A percentile compares a stretch with the other conserved stretches of the same genome.
phyloP scores from a whole-genome alignment of 2,113 vertebrate species.

The Hemibagrus wyckioides region DNA sequence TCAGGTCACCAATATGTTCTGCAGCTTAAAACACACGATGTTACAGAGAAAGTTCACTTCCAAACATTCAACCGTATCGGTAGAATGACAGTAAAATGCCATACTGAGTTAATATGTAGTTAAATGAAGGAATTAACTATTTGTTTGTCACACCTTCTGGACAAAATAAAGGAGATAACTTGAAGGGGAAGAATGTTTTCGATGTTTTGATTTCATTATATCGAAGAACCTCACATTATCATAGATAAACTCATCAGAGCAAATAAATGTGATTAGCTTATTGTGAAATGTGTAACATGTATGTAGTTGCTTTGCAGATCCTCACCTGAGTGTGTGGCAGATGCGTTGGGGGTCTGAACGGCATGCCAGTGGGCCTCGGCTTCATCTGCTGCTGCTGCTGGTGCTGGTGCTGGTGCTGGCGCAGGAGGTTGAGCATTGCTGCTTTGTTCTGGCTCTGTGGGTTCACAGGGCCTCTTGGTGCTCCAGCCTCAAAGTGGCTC shows the following conservation, averaged over 20 bases:
- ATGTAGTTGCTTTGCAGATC: neutral
- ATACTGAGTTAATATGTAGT: too few relatives aligned
- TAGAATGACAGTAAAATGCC: neutral
- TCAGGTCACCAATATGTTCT: neutral
- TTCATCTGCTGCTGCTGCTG: conserved; percentile 78
- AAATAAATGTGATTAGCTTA: neutral
- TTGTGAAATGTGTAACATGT: neutral
- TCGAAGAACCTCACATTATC: neutral
- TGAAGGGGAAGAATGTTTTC: too few relatives aligned
- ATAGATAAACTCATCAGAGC: neutral
- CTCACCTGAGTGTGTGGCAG: conserved; percentile 84
- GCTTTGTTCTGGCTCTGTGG: conserved; percentile 77
- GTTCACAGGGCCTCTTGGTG: conserved; percentile 65
- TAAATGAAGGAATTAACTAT: neutral
- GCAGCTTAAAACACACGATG: neutral
- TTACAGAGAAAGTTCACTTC: neutral
- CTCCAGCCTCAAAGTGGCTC: conserved; percentile 88
- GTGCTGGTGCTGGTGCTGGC: conserved; percentile 79
- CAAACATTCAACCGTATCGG: neutral
- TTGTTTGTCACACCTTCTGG: neutral
- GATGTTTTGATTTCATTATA: neutral
- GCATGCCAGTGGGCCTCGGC: conserved; percentile 76
- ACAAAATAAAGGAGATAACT: too few relatives aligned
- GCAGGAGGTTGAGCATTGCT: conserved; percentile 77
- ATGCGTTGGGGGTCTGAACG: conserved; percentile 75